Evolutionary conservation across 2,888 invertebrate genomes (phyloP).

Genomic region (Habrosyne pyritoides): DNA sequence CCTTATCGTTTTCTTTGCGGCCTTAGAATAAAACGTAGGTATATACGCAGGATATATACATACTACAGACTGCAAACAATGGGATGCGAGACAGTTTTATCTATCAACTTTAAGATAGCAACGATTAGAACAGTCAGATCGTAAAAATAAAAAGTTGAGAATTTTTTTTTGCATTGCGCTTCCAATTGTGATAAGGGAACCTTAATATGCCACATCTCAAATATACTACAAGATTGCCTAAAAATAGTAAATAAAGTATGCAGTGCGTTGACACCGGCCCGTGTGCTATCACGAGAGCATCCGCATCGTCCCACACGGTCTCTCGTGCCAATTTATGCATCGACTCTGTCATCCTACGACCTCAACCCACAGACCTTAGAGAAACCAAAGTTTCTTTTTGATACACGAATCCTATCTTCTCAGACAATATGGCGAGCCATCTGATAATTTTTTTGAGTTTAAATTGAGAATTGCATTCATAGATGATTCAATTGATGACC

Average conservation of each 20-base stretch:
- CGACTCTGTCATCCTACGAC: constrained; percentile 53
- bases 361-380: constrained; percentile 54
- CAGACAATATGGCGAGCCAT: background rate
- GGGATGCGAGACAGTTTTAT: too few species aligned
- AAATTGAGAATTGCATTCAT: constrained; percentile 21
- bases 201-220: background rate
- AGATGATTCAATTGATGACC: constrained; percentile 44
- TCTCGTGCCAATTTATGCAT: constrained; percentile 65
- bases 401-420: constrained; percentile 9
- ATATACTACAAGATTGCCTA: background rate
- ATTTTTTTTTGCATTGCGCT: too few species aligned
- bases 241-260: constrained; percentile 29
- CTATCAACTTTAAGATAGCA: too few species aligned
- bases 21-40: too few species aligned
- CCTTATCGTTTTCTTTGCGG: too few species aligned
- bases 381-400: constrained; percentile 25
- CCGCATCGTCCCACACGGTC: constrained; percentile 68
- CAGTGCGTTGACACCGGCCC: constrained; percentile 65
- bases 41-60: too few species aligned
- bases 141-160: too few species aligned
- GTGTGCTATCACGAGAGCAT: constrained; percentile 63
- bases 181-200: background rate
- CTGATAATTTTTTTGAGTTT: background rate
- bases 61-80: too few species aligned
- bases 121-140: too few species aligned